Evolutionary conservation across 2,113 vertebrate species (phyloP), one percentile per base, ranked within the genome.

Genomic region (Psophia crepitans): DNA sequence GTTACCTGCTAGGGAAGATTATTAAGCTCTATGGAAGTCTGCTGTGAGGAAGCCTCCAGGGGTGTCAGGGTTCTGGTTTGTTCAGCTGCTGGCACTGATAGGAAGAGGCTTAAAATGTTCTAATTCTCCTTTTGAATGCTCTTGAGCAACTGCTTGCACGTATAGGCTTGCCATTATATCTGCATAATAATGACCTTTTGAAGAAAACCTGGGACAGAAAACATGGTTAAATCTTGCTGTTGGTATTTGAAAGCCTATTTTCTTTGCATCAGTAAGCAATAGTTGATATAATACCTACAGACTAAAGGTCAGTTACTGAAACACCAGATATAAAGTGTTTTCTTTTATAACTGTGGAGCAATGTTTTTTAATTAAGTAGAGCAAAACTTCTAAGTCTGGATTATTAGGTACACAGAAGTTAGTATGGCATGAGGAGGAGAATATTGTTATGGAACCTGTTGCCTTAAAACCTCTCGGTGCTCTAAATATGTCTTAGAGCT

Each of bases 1-100:
- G n/a, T 74, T 90, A 95, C 95, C 86, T 97, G 69, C 92, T 78
- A 93, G 75, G 86, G 54, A 71, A 63, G 81, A 49, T 95, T 74
- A 91, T 94, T 64, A 87, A 95, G 28, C 57, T 78, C 33, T 56
- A 0, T 66, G 73, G 76, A 81, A 83, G 16, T 56, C 12, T 9
- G 23, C 69, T 26, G 8, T 12, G 66, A 93, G 84, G 86, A 85
- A 94, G 61, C 84, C 70, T 90, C 27, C 1, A 1, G 58, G 63
- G 37, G 3, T 82, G 33, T 90, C 51, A 63, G 9, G 20, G 27
- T 51, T 84, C 32, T 78, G 46, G 11, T 85, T 84, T 95, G 60
- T 93, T 90, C 79, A 90, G 73, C 88, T 96, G 64, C 53, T 92
- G 81, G 74, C 65, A 26, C 28, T 61, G 54, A 60, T 69, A 26